These are phyloP conservation scores for Orthonevra nobilis DNA, from an alignment of 2,888 invertebrate species.

Conservation along the genomic window DNA sequence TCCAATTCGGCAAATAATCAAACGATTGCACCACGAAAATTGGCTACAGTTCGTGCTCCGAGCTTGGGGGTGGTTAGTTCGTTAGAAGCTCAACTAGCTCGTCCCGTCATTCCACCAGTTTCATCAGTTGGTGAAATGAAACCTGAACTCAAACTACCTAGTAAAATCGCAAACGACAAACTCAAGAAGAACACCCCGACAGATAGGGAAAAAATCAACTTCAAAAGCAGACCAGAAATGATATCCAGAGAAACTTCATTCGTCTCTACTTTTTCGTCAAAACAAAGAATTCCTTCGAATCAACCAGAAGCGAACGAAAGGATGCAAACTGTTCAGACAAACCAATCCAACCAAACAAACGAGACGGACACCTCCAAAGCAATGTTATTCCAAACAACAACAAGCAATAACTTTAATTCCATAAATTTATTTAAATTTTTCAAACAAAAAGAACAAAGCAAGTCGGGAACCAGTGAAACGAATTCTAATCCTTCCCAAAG, in stretches of 20 bases:
- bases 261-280: slow-evolving; percentile 80
- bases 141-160: slow-evolving; percentile 36
- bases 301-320: slow-evolving; percentile 42
- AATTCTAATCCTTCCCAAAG: slow-evolving; percentile 23
- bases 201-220: slow-evolving; percentile 9
- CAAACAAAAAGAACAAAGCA: slow-evolving; percentile 49
- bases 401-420: slow-evolving; percentile 73
- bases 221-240: slow-evolving; percentile 79
- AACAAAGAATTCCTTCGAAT: slow-evolving; percentile 30
- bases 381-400: slow-evolving; percentile 11
- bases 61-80: slow-evolving; percentile 87
- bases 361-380: slow-evolving; percentile 30
- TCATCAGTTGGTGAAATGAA: slow-evolving; percentile 80
- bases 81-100: slow-evolving; percentile 87
- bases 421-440: slow-evolving; percentile 71
- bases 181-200: slow-evolving; percentile 18
- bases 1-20: slow-evolving; percentile 78
- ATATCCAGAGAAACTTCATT: slow-evolving; percentile 83
- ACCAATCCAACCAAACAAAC: background rate
- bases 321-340: slow-evolving; percentile 12
- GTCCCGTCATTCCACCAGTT: slow-evolving; percentile 84
- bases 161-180: slow-evolving; percentile 41
- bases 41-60: slow-evolving; percentile 82
- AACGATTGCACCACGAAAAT: slow-evolving; percentile 76
- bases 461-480: background rate